These are phyloP conservation scores for Zaprionus obscuricornis DNA, from an alignment of 2,888 invertebrate genomes.

Conservation along the genomic window DNA sequence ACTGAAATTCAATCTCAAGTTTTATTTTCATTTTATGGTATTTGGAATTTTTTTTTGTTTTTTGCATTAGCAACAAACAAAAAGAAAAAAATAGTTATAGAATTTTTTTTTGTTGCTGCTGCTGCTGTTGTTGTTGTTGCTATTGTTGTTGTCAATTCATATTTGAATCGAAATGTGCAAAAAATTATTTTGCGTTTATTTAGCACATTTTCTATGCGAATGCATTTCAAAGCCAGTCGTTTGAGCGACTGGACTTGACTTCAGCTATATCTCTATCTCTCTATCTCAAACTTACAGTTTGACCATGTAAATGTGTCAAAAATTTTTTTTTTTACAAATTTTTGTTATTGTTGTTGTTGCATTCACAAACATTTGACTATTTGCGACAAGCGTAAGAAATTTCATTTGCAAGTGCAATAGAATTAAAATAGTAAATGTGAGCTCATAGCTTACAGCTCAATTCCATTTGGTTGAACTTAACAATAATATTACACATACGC, in stretches of 20 bases:
- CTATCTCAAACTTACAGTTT: neutral
- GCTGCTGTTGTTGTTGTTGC: constrained; percentile 21
- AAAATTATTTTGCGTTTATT: constrained; percentile 71
- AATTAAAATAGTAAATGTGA: neutral
- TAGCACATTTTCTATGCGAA: constrained; percentile 69
- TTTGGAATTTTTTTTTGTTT: constrained; percentile 5
- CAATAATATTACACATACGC: constrained; percentile 47
- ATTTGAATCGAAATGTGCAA: constrained; percentile 70
- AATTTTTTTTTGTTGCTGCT: constrained; percentile 37
- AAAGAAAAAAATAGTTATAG: constrained; percentile 37
- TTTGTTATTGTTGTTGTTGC: constrained; percentile 5
- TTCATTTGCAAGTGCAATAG: constrained; percentile 44
- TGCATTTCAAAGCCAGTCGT: constrained; percentile 36
- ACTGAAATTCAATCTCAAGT: constrained; percentile 24
- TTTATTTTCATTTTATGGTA: constrained; percentile 3
- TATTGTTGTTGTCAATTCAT: constrained; percentile 52
- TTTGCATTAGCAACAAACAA: constrained; percentile 32
- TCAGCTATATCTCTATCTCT: neutral
- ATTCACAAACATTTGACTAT: neutral
- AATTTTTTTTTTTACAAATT: constrained; percentile 9
- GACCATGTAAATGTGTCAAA: constrained; percentile 62
- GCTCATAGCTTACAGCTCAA: constrained; percentile 7
- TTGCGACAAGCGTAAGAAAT: constrained; percentile 51
- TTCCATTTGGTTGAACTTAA: too few species aligned
- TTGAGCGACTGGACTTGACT: constrained; percentile 19